Evolutionary conservation across 2,888 invertebrate species (phyloP).

Genomic region (Aporophyla lueneburgensis): DNA sequence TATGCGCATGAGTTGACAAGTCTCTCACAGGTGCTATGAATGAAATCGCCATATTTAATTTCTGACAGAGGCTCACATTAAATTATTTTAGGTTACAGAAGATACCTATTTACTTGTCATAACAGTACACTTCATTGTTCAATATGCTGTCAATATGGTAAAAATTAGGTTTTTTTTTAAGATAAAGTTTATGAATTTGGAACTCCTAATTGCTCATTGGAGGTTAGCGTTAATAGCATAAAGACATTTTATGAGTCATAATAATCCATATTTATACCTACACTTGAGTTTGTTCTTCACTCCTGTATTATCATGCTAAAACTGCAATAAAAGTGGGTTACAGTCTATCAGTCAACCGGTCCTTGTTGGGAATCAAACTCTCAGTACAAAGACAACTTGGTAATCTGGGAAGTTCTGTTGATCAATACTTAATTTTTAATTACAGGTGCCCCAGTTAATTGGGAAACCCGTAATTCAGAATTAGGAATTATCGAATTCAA

Average conservation of each 20-base stretch:
- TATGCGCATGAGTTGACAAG: slow-evolving; percentile 49
- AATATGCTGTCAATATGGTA: not conserved
- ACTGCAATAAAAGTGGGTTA: not conserved
- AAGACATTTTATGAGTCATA: not conserved
- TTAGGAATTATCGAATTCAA: not conserved
- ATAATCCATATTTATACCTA: too few relatives aligned
- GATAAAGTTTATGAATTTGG: slow-evolving; percentile 17
- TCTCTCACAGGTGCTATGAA: slow-evolving; percentile 33
- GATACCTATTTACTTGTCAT: not conserved
- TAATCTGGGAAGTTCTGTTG: not conserved
- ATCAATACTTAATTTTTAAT: not conserved
- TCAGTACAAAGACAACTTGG: not conserved
- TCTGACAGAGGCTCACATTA: not conserved
- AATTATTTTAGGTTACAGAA: not conserved
- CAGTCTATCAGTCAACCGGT: not conserved
- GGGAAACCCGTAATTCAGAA: too few relatives aligned
- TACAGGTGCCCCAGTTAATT: not conserved
- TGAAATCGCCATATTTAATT: slow-evolving; percentile 24
- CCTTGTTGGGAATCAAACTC: not conserved
- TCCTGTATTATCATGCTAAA: not conserved
- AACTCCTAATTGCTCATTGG: slow-evolving; percentile 6
- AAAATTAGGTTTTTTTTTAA: not conserved
- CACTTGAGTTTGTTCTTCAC: not conserved
- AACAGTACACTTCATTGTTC: not conserved
- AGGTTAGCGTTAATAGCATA: not conserved